Conservation (phyloP, 1,140 invertebrate genomes). For the Eriosoma lanigerum region DNA sequence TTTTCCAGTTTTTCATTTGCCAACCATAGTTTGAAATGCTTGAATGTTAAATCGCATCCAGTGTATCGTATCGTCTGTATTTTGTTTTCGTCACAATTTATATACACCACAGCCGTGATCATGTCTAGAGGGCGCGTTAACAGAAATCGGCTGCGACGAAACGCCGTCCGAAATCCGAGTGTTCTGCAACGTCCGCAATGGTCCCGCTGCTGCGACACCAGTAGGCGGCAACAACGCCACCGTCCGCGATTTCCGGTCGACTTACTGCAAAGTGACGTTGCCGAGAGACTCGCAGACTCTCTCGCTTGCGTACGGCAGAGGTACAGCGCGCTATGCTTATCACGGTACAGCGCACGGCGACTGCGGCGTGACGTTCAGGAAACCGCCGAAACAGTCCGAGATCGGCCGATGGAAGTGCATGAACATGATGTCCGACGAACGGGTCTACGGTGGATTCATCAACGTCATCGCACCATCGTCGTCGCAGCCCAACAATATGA, state of each 20-base stretch:
- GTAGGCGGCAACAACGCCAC: too few relatives aligned
- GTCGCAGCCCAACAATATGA: background rate
- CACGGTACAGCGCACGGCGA: background rate
- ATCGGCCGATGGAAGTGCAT: conserved; percentile 34
- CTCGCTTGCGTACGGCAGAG: conserved; percentile 37
- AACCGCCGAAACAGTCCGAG: conserved; percentile 1
- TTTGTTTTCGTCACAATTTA: background rate
- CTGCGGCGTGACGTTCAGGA: conserved; percentile 35
- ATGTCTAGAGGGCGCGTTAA: conserved; percentile 22
- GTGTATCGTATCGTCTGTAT: background rate
- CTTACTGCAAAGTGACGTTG: conserved; percentile 18
- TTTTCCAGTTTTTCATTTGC: too few relatives aligned
- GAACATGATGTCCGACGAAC: conserved; percentile 18
- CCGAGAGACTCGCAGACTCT: conserved; percentile 13
- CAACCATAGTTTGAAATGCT: too few relatives aligned
- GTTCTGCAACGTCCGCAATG: conserved; percentile 33
- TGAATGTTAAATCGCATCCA: too few relatives aligned
- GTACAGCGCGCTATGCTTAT: conserved; percentile 13
- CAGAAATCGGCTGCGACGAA: conserved; percentile 25
- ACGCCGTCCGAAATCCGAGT: conserved; percentile 25
- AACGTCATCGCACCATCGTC: background rate
- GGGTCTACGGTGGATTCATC: conserved; percentile 23
- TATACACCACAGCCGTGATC: conserved; percentile 1
- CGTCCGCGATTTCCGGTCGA: background rate
- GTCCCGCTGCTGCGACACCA: background rate